Percentiles rank a stretch among this genome's conserved stretches.
Conservation (phyloP, 2,888 invertebrate species). For the Xanthostigma xanthostigma region DNA sequence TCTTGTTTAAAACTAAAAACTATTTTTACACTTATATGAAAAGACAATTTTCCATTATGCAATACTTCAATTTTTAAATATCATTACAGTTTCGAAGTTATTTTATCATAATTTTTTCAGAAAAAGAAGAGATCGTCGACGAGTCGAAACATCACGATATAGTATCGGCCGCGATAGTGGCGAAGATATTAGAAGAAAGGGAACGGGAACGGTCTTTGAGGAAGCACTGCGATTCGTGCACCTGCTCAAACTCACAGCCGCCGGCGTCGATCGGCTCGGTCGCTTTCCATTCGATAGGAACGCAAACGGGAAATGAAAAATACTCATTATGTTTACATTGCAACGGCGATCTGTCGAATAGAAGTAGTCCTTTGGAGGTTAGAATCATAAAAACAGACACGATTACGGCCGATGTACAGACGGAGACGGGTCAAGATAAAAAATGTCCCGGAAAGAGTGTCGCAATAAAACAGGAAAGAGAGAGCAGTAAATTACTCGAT, state of each 20-base stretch:
- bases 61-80: too few species aligned
- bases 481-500: too few species aligned
- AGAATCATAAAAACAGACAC: too few species aligned
- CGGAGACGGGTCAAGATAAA: too few species aligned
- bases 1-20: too few species aligned
- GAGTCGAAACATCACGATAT: constrained; percentile 52
- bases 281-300: constrained; percentile 41
- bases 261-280: constrained; percentile 31
- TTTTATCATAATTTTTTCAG: too few species aligned
- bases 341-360: constrained; percentile 32
- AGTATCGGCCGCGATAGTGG: constrained; percentile 79
- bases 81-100: too few species aligned
- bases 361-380: not conserved
- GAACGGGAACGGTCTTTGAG: constrained; percentile 63
- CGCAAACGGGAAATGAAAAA: constrained; percentile 45
- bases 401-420: too few species aligned
- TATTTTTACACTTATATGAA: too few species aligned
- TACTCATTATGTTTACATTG: constrained; percentile 43
- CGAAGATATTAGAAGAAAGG: constrained; percentile 77
- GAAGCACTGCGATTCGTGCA: constrained; percentile 73
- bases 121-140: constrained; percentile 34
- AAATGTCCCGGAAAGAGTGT: too few species aligned
- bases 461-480: too few species aligned
- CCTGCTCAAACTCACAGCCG: constrained; percentile 41
- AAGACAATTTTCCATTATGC: too few species aligned